These are phyloP conservation scores for Apaloderma vittatum DNA, from an alignment of 2,113 vertebrate genomes.

Conservation along the genomic window DNA sequence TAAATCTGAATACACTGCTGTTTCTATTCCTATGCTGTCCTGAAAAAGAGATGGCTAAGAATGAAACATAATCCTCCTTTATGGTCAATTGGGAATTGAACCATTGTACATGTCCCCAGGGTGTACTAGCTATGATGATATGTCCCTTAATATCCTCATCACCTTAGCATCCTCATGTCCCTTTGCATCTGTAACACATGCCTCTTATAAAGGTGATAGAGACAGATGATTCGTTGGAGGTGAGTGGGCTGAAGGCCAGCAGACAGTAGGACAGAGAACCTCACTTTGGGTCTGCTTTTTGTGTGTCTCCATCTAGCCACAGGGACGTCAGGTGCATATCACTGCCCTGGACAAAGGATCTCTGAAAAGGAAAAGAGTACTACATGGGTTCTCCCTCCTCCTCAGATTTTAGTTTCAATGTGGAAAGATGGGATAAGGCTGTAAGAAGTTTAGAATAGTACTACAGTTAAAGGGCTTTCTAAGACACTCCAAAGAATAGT, in stretches of 20 bases:
- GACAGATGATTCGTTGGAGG: background rate
- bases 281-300: background rate
- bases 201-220: fast-evolving
- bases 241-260: background rate
- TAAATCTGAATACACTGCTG: background rate
- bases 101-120: background rate
- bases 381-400: fast-evolving
- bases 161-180: background rate
- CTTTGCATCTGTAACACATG: fast-evolving
- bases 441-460: background rate
- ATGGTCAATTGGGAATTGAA: background rate
- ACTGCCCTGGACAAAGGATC: background rate
- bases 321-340: background rate
- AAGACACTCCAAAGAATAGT: background rate
- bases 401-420: background rate
- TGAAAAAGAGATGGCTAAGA: background rate
- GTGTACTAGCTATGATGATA: background rate
- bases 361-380: background rate
- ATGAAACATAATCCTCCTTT: background rate
- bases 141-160: background rate
- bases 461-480: background rate
- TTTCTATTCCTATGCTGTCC: background rate
- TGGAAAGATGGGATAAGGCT: background rate
- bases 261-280: background rate
- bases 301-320: background rate